phyloP scores from a whole-genome alignment of 2,797 vertebrate genomes.

The Enteromius paludinosus region DNA sequence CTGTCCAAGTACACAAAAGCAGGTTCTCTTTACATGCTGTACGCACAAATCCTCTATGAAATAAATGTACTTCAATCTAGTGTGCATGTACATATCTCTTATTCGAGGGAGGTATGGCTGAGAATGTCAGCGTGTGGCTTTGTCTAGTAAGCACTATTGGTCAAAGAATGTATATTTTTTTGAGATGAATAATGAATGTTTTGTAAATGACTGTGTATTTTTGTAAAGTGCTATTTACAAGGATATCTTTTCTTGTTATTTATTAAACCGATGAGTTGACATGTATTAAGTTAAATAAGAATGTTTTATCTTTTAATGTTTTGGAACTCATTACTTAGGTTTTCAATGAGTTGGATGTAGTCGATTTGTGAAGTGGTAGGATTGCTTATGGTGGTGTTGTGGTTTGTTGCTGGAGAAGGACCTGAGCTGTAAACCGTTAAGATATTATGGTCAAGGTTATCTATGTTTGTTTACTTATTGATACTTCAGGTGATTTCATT shows the following conservation, averaged over 20 bases:
- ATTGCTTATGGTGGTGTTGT: slow-evolving; percentile 21
- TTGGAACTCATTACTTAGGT: neutral
- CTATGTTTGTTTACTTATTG: slow-evolving; percentile 21
- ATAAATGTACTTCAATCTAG: neutral
- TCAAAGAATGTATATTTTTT: slow-evolving; percentile 64
- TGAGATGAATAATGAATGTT: slow-evolving; percentile 63
- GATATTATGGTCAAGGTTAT: neutral
- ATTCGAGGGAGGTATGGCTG: slow-evolving; percentile 29
- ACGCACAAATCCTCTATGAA: slow-evolving; percentile 25
- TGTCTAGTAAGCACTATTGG: slow-evolving; percentile 45
- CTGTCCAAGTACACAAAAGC: slow-evolving; percentile 23
- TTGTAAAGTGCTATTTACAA: slow-evolving; percentile 73
- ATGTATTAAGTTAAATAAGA: slow-evolving; percentile 12
- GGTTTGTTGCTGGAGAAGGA: slow-evolving; percentile 6
- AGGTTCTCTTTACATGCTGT: slow-evolving; percentile 8
- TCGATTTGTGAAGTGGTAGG: neutral
- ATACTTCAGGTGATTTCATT: slow-evolving; percentile 31
- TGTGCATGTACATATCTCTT: slow-evolving; percentile 39
- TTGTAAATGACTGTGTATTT: slow-evolving; percentile 66
- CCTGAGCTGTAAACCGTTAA: neutral
- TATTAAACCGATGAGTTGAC: slow-evolving; percentile 25
- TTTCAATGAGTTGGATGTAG: neutral
- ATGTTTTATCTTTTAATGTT: slow-evolving; percentile 31
- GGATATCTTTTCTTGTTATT: slow-evolving; percentile 74
- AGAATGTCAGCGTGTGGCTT: slow-evolving; percentile 36